Evolutionary conservation across 2,888 invertebrate species (phyloP).

Genomic region (Priapulus caudatus): DNA sequence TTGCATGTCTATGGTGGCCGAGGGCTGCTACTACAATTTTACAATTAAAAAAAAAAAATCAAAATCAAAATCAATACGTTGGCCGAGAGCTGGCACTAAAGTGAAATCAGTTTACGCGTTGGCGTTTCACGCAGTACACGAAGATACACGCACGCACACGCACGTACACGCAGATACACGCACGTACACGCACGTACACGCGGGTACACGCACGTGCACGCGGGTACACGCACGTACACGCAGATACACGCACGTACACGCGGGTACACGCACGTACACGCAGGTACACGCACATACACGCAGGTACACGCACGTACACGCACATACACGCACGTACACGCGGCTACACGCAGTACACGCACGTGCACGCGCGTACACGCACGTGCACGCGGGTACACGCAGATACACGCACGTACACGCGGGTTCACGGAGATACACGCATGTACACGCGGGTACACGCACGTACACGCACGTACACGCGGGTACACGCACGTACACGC

Average conservation of each 20-base stretch:
- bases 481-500: not conserved
- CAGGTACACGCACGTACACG: constrained; percentile 1
- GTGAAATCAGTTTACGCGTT: too few species aligned
- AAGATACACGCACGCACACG: constrained; percentile 1
- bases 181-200: constrained; percentile 3
- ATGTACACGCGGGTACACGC: not conserved
- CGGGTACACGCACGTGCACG: not conserved
- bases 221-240: not conserved
- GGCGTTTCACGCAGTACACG: constrained; percentile 3
- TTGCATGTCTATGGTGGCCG: too few species aligned
- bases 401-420: constrained; percentile 1
- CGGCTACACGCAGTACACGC: not conserved
- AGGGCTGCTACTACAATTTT: too few species aligned
- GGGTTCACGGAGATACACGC: not conserved
- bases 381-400: constrained; percentile 3
- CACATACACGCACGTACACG: constrained; percentile 3
- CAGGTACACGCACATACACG: not conserved
- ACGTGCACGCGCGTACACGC: constrained; percentile 3
- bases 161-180: constrained; percentile 1
- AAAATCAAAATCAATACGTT: too few species aligned
- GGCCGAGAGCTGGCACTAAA: too few species aligned
- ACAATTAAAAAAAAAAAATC: too few species aligned
- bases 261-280: not conserved
- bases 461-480: constrained; percentile 1
- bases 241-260: not conserved